Conservation (phyloP, 2,888 invertebrate genomes). For the Xylocampa areola region DNA sequence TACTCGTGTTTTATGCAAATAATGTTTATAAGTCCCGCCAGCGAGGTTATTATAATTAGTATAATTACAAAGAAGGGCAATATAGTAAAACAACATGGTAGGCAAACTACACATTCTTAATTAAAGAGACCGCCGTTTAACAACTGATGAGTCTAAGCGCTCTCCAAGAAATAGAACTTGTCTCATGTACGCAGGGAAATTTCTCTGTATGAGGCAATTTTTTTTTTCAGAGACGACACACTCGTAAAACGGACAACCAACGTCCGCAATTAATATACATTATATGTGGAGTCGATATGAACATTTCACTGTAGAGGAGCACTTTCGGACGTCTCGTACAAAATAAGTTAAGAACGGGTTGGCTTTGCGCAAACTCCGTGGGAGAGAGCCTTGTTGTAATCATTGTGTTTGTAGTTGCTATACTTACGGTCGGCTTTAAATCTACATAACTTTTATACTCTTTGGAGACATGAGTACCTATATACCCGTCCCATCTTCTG, state of each 20-base stretch:
- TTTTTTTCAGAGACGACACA: constrained; percentile 54
- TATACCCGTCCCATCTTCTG: constrained; percentile 15
- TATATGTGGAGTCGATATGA: constrained; percentile 63
- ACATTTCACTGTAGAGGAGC: constrained; percentile 58
- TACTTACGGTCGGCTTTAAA: constrained; percentile 50
- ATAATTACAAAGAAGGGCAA: constrained; percentile 44
- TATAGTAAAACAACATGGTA: constrained; percentile 35
- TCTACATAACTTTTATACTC: constrained; percentile 6
- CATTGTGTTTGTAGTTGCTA: constrained; percentile 33
- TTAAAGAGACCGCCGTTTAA: constrained; percentile 45
- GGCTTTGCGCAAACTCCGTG: constrained; percentile 72
- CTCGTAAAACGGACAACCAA: constrained; percentile 62
- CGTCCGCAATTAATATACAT: constrained; percentile 64
- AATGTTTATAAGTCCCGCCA: constrained; percentile 46
- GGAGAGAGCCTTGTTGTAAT: constrained; percentile 61
- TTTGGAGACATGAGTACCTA: constrained; percentile 14
- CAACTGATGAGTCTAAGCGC: constrained; percentile 26
- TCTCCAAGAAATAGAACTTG: constrained; percentile 38
- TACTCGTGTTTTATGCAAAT: constrained; percentile 50
- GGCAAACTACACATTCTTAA: constrained; percentile 49
- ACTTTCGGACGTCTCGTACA: constrained; percentile 66
- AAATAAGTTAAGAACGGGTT: constrained; percentile 71
- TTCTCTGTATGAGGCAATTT: constrained; percentile 38
- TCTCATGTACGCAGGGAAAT: constrained; percentile 23
- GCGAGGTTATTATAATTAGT: no score